A percentile compares a stretch with the other conserved stretches of the same genome.
Evolutionary conservation across 2,888 invertebrate species (phyloP).

Genomic region (Drosophila recens): DNA sequence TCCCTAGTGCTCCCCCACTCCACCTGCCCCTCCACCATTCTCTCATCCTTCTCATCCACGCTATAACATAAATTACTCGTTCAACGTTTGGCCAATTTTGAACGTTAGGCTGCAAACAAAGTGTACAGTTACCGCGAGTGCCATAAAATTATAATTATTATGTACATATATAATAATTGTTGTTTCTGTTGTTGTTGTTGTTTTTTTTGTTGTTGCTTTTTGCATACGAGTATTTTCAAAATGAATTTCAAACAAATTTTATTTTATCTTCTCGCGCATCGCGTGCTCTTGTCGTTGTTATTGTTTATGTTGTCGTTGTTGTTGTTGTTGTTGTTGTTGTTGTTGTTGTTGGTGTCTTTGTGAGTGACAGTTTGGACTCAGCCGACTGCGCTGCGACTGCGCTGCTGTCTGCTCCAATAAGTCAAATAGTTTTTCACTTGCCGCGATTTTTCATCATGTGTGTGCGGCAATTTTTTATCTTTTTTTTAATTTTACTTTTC

Average conservation of each 20-base stretch:
- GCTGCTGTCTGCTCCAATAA: constrained; percentile 76
- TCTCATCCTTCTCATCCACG: not conserved
- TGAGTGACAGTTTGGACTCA: constrained; percentile 62
- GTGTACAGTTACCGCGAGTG: constrained; percentile 60
- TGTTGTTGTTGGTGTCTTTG: constrained; percentile 29
- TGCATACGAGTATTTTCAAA: constrained; percentile 32
- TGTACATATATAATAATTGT: constrained; percentile 16
- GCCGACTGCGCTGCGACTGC: constrained; percentile 55
- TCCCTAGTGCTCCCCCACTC: not conserved
- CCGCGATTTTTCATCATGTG: constrained; percentile 60
- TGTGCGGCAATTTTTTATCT: constrained; percentile 15
- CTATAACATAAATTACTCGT: constrained; percentile 31
- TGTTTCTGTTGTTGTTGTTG: too few relatives aligned
- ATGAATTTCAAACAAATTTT: constrained; percentile 51
- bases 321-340: too few relatives aligned
- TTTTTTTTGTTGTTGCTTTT: not conserved
- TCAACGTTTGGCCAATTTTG: constrained; percentile 60
- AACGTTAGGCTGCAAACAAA: constrained; percentile 50
- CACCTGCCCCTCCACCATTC: not conserved
- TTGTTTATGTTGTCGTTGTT: constrained; percentile 5
- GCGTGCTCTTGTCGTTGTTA: not conserved
- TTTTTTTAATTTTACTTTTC: constrained; percentile 15
- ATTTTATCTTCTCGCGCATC: constrained; percentile 17
- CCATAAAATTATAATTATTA: constrained; percentile 33
- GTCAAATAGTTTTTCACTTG: constrained; percentile 76